Percentiles rank a stretch among this genome's conserved stretches.
phyloP scores from a whole-genome alignment of 2,797 vertebrate genomes.

The Scleropages formosus region DNA sequence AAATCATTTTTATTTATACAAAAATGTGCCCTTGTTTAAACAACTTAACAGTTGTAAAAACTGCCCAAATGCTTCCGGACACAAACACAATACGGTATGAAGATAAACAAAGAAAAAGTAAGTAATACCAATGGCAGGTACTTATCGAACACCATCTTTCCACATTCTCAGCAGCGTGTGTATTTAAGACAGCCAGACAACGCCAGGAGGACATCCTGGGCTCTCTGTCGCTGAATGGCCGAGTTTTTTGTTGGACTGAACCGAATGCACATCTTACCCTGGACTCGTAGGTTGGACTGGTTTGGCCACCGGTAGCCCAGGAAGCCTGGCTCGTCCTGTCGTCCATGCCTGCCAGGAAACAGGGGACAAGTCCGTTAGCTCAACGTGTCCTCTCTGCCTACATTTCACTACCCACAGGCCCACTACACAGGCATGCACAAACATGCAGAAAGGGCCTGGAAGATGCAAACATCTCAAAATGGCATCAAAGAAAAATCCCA shows the following conservation, averaged over 20 bases:
- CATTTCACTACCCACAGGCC: conserved; percentile 34
- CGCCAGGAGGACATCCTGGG: too few species aligned
- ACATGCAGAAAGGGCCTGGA: not conserved
- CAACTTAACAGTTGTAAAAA: too few species aligned
- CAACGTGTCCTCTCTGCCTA: too few species aligned
- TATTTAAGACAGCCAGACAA: too few species aligned
- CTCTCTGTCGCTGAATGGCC: not conserved
- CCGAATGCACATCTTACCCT: conserved; percentile 81
- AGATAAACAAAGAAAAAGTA: too few species aligned
- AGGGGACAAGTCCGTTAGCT: conserved; percentile 46
- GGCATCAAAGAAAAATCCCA: not conserved
- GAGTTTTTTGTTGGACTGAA: not conserved
- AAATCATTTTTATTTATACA: too few species aligned
- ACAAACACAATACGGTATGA: too few species aligned
- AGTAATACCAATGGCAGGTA: too few species aligned
- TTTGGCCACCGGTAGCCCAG: conserved; percentile 87
- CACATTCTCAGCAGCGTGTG: too few species aligned
- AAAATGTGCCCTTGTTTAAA: too few species aligned
- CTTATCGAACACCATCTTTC: too few species aligned
- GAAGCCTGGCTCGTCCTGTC: conserved; percentile 83
- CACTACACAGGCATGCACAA: conserved; percentile 40
- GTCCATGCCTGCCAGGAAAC: conserved; percentile 83
- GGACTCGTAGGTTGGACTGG: conserved; percentile 89
- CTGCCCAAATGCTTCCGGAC: too few species aligned
- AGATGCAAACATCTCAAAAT: not conserved